phyloP scores from a whole-genome alignment of 2,113 vertebrate species.

The Loxodonta africana region DNA sequence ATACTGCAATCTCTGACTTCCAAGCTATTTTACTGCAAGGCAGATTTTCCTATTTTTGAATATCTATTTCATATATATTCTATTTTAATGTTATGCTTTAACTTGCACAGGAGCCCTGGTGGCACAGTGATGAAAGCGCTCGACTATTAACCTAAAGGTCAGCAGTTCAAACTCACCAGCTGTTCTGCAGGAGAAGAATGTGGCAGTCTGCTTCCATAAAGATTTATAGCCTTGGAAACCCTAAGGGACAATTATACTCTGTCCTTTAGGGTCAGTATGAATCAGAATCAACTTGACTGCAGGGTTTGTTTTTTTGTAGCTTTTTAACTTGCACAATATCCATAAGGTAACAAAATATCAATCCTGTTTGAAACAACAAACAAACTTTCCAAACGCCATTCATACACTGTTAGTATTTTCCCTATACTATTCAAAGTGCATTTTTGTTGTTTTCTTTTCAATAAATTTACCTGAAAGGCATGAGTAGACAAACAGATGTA shows the following conservation, averaged over 20 bases:
- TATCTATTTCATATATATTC: not conserved
- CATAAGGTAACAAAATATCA: constrained; percentile 38
- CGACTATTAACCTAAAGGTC: too few relatives aligned
- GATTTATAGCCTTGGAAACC: too few relatives aligned
- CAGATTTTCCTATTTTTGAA: constrained; percentile 35
- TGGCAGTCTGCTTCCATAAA: too few relatives aligned
- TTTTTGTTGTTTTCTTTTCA: constrained; percentile 43
- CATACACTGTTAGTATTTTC: constrained; percentile 35
- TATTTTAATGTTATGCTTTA: constrained; percentile 30
- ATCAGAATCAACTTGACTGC: too few relatives aligned
- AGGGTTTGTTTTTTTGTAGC: too few relatives aligned
- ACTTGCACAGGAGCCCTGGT: not conserved
- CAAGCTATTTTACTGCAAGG: not conserved
- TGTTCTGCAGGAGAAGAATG: too few relatives aligned
- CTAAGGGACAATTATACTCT: too few relatives aligned
- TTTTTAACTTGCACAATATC: constrained; percentile 42
- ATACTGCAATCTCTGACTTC: not conserved
- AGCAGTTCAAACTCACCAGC: too few relatives aligned
- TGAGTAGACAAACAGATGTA: constrained; percentile 40
- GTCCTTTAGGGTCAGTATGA: too few relatives aligned
- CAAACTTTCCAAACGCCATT: constrained; percentile 2
- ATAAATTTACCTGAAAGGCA: constrained; percentile 30
- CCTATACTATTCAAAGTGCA: not conserved
- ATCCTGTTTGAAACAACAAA: constrained; percentile 61
- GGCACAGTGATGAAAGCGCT: too few relatives aligned